A percentile compares a stretch with the other conserved stretches of the same genome.
These are phyloP conservation scores for Rhipidura dahli DNA, from an alignment of 2,113 vertebrate genomes.

Conservation along the genomic window DNA sequence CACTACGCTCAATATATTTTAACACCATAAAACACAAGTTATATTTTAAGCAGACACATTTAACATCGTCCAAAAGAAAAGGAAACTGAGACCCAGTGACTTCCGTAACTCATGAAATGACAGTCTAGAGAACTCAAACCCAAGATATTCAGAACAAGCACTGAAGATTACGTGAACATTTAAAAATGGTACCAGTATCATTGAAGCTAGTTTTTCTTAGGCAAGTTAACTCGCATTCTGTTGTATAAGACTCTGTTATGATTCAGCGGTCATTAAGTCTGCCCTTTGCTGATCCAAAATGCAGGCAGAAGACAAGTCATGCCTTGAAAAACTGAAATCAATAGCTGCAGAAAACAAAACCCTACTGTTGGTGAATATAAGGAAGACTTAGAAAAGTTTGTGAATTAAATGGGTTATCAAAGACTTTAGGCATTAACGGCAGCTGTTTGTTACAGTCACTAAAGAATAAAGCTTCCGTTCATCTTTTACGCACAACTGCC, in stretches of 20 bases:
- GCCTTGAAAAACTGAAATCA: not conserved
- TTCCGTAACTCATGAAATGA: not conserved
- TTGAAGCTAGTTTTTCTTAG: not conserved
- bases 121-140: not conserved
- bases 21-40: not conserved
- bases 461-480: not conserved
- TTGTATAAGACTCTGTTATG: not conserved
- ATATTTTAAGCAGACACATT: not conserved
- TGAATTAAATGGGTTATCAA: not conserved
- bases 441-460: not conserved
- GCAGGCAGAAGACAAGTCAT: not conserved
- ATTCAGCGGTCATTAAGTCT: not conserved
- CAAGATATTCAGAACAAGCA: not conserved
- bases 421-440: not conserved
- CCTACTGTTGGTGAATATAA: not conserved
- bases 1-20: not conserved
- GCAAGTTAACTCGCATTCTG: not conserved
- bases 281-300: not conserved
- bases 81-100: not conserved
- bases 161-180: not conserved
- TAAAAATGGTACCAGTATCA: not conserved
- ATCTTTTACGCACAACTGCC: not conserved
- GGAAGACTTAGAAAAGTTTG: not conserved
- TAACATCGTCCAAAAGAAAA: not conserved
- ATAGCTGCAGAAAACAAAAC: not conserved